A percentile compares a stretch with the other conserved stretches of the same genome.
phyloP scores from a whole-genome alignment of 2,888 invertebrate genomes.

The Deroplatys truncata region DNA sequence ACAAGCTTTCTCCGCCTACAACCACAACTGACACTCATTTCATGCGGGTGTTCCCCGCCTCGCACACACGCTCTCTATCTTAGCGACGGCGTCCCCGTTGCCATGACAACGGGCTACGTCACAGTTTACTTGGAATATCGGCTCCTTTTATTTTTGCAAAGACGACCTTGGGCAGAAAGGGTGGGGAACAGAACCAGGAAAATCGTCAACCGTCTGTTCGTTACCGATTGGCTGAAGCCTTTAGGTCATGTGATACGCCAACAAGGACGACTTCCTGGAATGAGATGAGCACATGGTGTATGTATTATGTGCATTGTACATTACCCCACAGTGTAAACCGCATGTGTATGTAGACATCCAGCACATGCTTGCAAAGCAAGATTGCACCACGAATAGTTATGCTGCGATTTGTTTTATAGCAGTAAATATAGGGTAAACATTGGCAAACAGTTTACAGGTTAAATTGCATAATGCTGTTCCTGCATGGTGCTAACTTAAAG shows the following conservation, averaged over 20 bases:
- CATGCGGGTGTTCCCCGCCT: background rate
- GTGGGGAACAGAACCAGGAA: background rate
- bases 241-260: background rate
- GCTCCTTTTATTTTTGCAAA: background rate
- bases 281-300: background rate
- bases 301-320: too few relatives aligned
- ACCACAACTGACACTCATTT: background rate
- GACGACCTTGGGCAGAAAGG: background rate
- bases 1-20: background rate
- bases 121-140: background rate
- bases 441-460: background rate
- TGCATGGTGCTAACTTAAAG: background rate
- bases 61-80: background rate
- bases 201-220: background rate
- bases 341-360: background rate
- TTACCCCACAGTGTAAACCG: background rate
- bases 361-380: background rate
- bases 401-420: background rate
- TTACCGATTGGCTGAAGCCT: background rate
- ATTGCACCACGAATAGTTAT: background rate
- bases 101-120: background rate
- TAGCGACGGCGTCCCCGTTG: background rate
- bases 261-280: slow-evolving; percentile 1
- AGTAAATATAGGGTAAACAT: background rate
- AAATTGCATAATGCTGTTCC: background rate